These are phyloP conservation scores for Paracentrotus lividus DNA, from an alignment of 53 echinoderm and acorn worm species.

Conservation along the genomic window DNA sequence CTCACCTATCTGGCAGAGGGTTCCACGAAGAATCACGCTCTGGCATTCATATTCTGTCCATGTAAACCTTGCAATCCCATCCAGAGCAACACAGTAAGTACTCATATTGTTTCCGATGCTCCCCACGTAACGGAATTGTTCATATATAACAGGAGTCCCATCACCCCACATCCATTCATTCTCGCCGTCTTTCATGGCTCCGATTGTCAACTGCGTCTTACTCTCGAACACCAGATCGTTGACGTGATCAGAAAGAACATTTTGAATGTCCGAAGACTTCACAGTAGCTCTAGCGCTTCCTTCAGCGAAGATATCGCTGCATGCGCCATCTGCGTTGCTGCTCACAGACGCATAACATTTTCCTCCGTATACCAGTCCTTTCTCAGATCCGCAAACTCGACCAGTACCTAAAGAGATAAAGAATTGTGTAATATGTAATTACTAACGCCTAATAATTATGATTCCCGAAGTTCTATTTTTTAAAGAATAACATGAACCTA, in stretches of 20 bases:
- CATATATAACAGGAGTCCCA: slow-evolving; percentile 79
- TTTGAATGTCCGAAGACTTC: slow-evolving; percentile 55
- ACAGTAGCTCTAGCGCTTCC: slow-evolving; percentile 72
- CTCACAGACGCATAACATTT: slow-evolving; percentile 79
- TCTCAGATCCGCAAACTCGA: slow-evolving; percentile 73
- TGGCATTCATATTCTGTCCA: slow-evolving; percentile 71
- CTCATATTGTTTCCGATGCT: not conserved
- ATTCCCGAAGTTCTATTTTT: too few relatives aligned
- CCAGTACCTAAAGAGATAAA: slow-evolving; percentile 77
- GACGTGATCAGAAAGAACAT: not conserved
- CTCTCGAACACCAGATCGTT: slow-evolving; percentile 11
- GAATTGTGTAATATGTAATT: too few relatives aligned
- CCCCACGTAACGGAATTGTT: slow-evolving; percentile 55
- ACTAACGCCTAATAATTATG: too few relatives aligned
- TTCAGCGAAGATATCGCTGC: slow-evolving; percentile 79
- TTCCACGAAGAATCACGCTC: slow-evolving; percentile 66
- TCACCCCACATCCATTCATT: slow-evolving; percentile 78
- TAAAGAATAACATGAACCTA: too few relatives aligned
- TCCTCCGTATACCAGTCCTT: slow-evolving; percentile 60
- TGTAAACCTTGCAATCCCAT: slow-evolving; percentile 29
- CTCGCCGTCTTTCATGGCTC: slow-evolving; percentile 11
- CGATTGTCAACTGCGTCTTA: slow-evolving; percentile 43
- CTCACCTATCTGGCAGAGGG: slow-evolving; percentile 79
- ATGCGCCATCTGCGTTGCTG: slow-evolving; percentile 64
- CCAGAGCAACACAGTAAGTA: slow-evolving; percentile 64